A percentile compares a stretch with the other conserved stretches of the same genome.
Evolutionary conservation across 2,113 vertebrate genomes (phyloP).

Genomic region (Leptobrachium leishanense): DNA sequence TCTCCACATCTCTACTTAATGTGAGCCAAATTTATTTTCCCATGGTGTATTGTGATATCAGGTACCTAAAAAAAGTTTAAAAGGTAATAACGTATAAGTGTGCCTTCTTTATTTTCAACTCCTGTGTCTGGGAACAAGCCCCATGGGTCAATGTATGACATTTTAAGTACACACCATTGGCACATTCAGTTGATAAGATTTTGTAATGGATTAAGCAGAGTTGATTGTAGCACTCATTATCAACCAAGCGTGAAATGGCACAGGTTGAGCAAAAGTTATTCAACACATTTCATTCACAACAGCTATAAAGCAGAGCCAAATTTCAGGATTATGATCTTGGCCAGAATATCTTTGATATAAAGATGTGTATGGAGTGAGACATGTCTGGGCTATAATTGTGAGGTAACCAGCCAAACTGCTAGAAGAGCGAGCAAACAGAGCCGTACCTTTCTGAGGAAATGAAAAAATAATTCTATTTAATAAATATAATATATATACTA

Average conservation of each 20-base stretch:
- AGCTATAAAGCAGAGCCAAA: constrained; percentile 25
- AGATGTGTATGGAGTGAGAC: constrained; percentile 16
- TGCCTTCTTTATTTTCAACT: too few relatives aligned
- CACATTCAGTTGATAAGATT: background rate
- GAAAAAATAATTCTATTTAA: too few relatives aligned
- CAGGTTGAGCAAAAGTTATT: constrained; percentile 23
- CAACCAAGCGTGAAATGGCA: constrained; percentile 13
- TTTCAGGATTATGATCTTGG: constrained; percentile 38
- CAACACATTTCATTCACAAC: constrained; percentile 26
- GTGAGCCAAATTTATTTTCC: too few relatives aligned
- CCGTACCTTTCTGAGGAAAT: background rate
- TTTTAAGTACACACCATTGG: background rate
- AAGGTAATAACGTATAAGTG: too few relatives aligned
- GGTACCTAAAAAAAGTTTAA: too few relatives aligned
- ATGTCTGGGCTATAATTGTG: constrained; percentile 11
- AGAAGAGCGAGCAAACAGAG: constrained; percentile 21
- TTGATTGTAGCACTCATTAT: constrained; percentile 9
- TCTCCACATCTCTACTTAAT: too few relatives aligned
- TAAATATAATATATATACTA: too few relatives aligned
- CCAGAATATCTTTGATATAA: constrained; percentile 15
- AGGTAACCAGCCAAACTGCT: constrained; percentile 7
- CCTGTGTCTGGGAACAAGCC: too few relatives aligned
- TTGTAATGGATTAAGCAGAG: constrained; percentile 8
- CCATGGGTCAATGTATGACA: too few relatives aligned
- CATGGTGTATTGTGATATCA: too few relatives aligned